Evolutionary conservation across 2,888 invertebrate genomes (phyloP), one percentile per base, ranked within the genome.

Genomic region (Serripes groenlandicus): DNA sequence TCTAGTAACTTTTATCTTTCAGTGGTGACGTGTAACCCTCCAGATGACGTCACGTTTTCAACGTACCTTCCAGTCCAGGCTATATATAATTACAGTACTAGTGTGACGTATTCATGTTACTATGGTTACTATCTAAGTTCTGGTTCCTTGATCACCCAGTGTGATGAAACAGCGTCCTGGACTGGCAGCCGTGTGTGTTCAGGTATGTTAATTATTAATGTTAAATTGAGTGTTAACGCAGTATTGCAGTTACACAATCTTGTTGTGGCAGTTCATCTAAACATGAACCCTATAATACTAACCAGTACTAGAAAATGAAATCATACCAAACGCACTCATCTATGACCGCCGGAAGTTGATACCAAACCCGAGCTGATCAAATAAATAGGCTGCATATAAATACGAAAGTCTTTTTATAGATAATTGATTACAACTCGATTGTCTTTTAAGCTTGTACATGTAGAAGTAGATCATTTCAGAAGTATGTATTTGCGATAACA

Each of bases 51-150:
- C 5, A 37, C 37, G 5, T 75, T 75, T 60, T 76, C 70, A 18
- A 60, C 73, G 5, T 56, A 69, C 21, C 32, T 21, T 18, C 78
- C 83, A 1, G 69, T 56, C 0, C 54, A 54, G 18, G 7, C 83
- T 1, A 28, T 37, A 5, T 75, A 78, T 30, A 62, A 81, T 52
- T 86, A 78, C 64, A 80, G 77, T 23, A 68, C 37, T 7, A n/a
- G 18, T 5, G 78, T 86, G 3, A 62, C 76, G 7, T 86, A 78
- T 49, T 26, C 69, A 0, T 86, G 86, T 62, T n/a, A 75, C 49
- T 23, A n/a, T 18, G 82, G 82, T 9, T 86, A 83, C 54, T 52
- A 83, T 21, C 54, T 37, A 11, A 72, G 64, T 32, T 72, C 42
- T 28, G 85, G 85, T 9, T 52, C 71, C 32, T 7, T 75, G 4